Percentiles rank a stretch among this genome's conserved stretches.
Conservation (phyloP, 2,888 invertebrate species). For the Ennomos fuscantarius region DNA sequence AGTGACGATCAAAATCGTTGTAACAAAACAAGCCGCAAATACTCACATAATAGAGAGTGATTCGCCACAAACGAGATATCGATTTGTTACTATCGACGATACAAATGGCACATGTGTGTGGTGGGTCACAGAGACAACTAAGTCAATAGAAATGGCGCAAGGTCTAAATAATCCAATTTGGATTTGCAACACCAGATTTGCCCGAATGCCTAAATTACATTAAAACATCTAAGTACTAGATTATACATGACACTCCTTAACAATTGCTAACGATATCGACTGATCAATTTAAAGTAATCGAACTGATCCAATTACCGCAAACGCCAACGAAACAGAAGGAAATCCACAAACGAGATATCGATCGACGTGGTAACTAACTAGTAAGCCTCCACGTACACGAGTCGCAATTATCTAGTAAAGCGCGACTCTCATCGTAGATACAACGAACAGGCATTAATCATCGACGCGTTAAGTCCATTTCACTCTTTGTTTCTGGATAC, state of each 20-base stretch:
- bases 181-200: no score
- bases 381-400: no score
- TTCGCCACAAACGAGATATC: constrained; percentile 3
- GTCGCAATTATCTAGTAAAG: constrained; percentile 18
- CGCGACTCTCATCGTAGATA: constrained; percentile 25
- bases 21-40: background rate
- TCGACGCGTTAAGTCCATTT: constrained; percentile 37
- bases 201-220: no score
- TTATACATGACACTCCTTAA: no score
- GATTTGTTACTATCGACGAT: background rate
- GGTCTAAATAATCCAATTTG: no score
- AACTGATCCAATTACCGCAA: background rate
- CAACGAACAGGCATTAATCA: constrained; percentile 39
- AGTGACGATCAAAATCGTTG: no score
- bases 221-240: no score
- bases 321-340: constrained; percentile 1
- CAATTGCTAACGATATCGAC: background rate
- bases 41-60: background rate
- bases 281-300: background rate
- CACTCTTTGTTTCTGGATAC: constrained; percentile 35
- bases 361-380: background rate
- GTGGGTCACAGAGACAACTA: no score
- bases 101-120: no score
- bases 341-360: constrained; percentile 16
- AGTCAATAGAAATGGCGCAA: no score